A percentile compares a stretch with the other conserved stretches of the same genome.
Conservation (phyloP, 2,888 invertebrate species). For the Coecobrya sp. region DNA sequence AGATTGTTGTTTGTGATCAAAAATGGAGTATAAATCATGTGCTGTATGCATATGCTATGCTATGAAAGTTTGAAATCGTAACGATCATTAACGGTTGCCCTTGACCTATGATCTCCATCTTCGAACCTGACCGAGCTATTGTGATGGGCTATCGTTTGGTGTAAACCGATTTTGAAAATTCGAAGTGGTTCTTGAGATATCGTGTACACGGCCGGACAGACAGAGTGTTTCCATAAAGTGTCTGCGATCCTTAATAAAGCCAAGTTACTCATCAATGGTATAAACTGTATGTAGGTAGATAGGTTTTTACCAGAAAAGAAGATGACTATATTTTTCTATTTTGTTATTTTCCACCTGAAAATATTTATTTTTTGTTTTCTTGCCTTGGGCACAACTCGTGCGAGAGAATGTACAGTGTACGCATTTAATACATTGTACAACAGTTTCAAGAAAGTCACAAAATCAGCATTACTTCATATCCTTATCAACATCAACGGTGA, state of each 20-base stretch:
- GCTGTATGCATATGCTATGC: no score
- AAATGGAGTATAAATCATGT: neutral
- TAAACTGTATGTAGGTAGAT: neutral
- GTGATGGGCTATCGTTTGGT: no score
- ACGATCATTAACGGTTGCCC: no score
- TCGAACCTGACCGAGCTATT: no score
- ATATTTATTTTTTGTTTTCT: slow-evolving; percentile 35
- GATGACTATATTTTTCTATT: slow-evolving; percentile 54
- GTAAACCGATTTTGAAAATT: no score
- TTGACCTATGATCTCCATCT: no score
- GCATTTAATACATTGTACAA: neutral
- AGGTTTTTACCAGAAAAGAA: neutral
- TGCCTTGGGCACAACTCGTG: slow-evolving; percentile 84
- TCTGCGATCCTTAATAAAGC: neutral
- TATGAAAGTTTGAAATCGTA: no score
- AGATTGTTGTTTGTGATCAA: no score
- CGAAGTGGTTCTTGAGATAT: no score
- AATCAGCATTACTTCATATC: neutral
- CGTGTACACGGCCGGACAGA: no score
- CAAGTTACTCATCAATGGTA: neutral
- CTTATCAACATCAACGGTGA: neutral
- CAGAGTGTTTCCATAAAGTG: no score
- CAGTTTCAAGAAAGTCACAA: neutral
- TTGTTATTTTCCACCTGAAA: slow-evolving; percentile 46
- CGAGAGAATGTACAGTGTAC: slow-evolving; percentile 61